phyloP scores from a whole-genome alignment of 2,113 vertebrate species.

The Pachypanchax playfairii region DNA sequence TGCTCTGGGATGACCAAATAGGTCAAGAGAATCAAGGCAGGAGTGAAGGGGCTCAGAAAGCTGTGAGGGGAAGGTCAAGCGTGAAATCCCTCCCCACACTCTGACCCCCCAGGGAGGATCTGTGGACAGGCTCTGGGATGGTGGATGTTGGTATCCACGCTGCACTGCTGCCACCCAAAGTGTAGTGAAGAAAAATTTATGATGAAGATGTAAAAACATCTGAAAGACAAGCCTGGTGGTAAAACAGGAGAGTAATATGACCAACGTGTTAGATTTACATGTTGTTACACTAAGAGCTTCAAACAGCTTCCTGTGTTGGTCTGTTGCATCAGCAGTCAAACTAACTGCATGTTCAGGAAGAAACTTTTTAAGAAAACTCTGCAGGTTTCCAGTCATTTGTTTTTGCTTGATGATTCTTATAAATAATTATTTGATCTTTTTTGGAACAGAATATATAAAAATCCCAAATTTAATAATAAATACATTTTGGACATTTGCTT shows the following conservation, averaged over 20 bases:
- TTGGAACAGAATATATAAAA: too few relatives aligned
- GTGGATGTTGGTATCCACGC: slow-evolving; percentile 17
- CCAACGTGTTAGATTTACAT: too few relatives aligned
- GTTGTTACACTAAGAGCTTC: too few relatives aligned
- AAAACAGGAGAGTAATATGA: background rate
- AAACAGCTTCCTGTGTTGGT: too few relatives aligned
- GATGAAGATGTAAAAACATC: background rate
- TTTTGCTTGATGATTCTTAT: too few relatives aligned
- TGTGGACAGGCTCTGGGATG: slow-evolving; percentile 50
- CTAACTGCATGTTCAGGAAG: too few relatives aligned
- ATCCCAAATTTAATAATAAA: too few relatives aligned
- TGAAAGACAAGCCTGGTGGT: background rate
- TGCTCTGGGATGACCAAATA: slow-evolving; percentile 80
- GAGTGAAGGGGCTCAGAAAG: slow-evolving; percentile 77
- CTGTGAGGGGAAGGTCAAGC: slow-evolving; percentile 83
- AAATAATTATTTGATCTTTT: too few relatives aligned
- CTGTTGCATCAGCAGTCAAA: too few relatives aligned
- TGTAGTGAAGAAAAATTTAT: slow-evolving; percentile 2
- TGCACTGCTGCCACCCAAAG: slow-evolving; percentile 10
- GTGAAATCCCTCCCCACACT: slow-evolving; percentile 73
- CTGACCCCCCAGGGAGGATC: slow-evolving; percentile 69
- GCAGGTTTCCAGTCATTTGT: too few relatives aligned
- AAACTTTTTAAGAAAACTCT: too few relatives aligned
- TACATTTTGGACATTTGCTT: too few relatives aligned
- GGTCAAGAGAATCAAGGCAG: slow-evolving; percentile 81